phyloP scores from a whole-genome alignment of 2,888 invertebrate genomes.

The Dryobota labecula region DNA sequence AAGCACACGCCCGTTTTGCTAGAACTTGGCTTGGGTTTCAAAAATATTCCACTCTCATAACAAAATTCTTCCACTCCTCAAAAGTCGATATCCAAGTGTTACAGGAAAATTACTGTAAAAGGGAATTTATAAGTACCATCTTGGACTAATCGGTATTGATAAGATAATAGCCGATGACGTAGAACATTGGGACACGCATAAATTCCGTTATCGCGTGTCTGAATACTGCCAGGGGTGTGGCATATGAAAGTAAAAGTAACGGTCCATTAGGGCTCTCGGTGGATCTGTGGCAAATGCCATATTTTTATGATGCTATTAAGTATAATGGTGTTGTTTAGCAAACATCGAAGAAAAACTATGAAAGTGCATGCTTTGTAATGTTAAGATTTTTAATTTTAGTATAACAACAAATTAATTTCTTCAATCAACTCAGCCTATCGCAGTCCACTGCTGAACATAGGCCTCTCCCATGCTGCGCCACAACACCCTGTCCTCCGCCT shows the following conservation, averaged over 20 bases:
- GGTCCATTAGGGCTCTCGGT: constrained; percentile 68
- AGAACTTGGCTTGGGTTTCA: neutral
- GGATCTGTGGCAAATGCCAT: constrained; percentile 57
- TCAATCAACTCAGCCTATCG: too few relatives aligned
- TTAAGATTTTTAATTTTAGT: neutral
- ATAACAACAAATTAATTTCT: neutral
- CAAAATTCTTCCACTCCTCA: constrained; percentile 4
- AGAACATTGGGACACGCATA: constrained; percentile 63
- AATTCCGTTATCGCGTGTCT: constrained; percentile 72
- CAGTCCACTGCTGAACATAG: too few relatives aligned
- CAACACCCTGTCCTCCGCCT: too few relatives aligned
- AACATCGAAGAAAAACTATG: constrained; percentile 21
- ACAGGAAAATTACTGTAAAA: constrained; percentile 33
- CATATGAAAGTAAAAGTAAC: constrained; percentile 71
- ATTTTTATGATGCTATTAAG: constrained; percentile 73
- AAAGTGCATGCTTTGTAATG: neutral
- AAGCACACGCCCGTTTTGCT: neutral
- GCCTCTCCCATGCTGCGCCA: too few relatives aligned
- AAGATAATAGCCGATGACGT: constrained; percentile 64
- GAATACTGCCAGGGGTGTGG: constrained; percentile 73
- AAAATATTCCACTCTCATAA: neutral
- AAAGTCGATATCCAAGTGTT: constrained; percentile 9
- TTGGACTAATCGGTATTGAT: constrained; percentile 64
- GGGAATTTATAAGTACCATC: constrained; percentile 32
- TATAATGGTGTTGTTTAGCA: constrained; percentile 40